A percentile compares a stretch with the other conserved stretches of the same genome.
Conservation (phyloP, 2,888 invertebrate species). For the Furcula furcula region DNA sequence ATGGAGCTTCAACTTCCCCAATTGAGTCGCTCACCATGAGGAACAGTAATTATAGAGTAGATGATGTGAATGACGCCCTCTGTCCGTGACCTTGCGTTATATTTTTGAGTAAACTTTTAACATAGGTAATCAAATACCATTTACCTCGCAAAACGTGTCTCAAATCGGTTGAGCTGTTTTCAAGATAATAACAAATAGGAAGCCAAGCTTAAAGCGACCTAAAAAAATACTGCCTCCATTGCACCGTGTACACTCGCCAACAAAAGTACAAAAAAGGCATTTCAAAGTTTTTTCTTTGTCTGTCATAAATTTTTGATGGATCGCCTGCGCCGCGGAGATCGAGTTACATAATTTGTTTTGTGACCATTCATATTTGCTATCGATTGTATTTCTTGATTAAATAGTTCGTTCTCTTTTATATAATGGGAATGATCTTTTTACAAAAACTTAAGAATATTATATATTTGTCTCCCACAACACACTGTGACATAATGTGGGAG, state of each 20-base stretch:
- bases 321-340: constrained; percentile 57
- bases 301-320: constrained; percentile 72
- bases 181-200: constrained; percentile 26
- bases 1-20: too few relatives aligned
- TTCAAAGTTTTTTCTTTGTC: constrained; percentile 46
- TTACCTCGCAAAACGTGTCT: constrained; percentile 1
- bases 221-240: constrained; percentile 21
- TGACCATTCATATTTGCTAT: constrained; percentile 51
- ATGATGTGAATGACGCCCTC: too few relatives aligned
- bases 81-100: too few relatives aligned
- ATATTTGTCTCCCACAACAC: too few relatives aligned
- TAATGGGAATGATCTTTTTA: too few relatives aligned
- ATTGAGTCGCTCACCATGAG: too few relatives aligned
- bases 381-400: constrained; percentile 67
- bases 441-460: too few relatives aligned
- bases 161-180: constrained; percentile 27
- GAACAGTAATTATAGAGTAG: too few relatives aligned
- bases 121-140: background rate
- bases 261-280: constrained; percentile 34
- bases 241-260: constrained; percentile 27
- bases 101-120: too few relatives aligned
- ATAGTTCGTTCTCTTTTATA: constrained; percentile 53
- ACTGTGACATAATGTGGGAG: too few relatives aligned
- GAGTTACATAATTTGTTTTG: constrained; percentile 75
- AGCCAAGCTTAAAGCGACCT: constrained; percentile 22